Evolutionary conservation across 2,888 invertebrate genomes (phyloP).

Genomic region (Tuta absoluta): DNA sequence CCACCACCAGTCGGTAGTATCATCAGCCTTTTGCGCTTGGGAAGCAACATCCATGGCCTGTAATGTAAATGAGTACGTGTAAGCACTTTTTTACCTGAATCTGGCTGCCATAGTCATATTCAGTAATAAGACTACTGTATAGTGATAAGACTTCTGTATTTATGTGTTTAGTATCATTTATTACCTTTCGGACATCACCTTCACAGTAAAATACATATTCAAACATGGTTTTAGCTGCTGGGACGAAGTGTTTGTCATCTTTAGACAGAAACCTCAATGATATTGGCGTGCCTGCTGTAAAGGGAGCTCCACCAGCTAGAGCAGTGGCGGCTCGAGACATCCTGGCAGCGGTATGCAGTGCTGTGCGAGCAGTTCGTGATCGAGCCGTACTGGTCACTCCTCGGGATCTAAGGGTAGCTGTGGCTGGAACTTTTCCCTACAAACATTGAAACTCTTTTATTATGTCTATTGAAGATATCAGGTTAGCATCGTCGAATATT

Average conservation of each 20-base stretch:
- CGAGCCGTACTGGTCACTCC: constrained; percentile 54
- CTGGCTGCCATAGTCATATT: too few relatives aligned
- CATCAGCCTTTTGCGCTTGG: constrained; percentile 88
- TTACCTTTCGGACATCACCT: constrained; percentile 85
- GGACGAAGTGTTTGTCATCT: constrained; percentile 62
- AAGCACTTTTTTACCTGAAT: too few relatives aligned
- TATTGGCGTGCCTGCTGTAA: constrained; percentile 92
- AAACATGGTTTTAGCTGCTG: constrained; percentile 90
- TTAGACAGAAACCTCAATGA: constrained; percentile 90
- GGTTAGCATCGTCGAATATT: too few relatives aligned
- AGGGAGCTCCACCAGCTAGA: constrained; percentile 90
- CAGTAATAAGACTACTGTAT: too few relatives aligned
- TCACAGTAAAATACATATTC: constrained; percentile 98
- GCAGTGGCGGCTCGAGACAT: constrained; percentile 86
- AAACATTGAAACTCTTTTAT: background rate
- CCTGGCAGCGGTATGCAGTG: constrained; percentile 85
- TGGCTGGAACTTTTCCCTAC: constrained; percentile 43
- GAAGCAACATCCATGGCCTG: constrained; percentile 93
- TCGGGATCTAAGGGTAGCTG: constrained; percentile 54
- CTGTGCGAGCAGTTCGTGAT: constrained; percentile 72
- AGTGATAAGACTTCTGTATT: too few relatives aligned
- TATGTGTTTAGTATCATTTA: too few relatives aligned
- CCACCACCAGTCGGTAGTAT: constrained; percentile 96
- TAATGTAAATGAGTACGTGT: background rate
- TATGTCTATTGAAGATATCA: background rate